Evolutionary conservation across 2,113 vertebrate genomes (phyloP), one percentile per base, ranked within the genome.

Genomic region (Hemibagrus wyckioides): DNA sequence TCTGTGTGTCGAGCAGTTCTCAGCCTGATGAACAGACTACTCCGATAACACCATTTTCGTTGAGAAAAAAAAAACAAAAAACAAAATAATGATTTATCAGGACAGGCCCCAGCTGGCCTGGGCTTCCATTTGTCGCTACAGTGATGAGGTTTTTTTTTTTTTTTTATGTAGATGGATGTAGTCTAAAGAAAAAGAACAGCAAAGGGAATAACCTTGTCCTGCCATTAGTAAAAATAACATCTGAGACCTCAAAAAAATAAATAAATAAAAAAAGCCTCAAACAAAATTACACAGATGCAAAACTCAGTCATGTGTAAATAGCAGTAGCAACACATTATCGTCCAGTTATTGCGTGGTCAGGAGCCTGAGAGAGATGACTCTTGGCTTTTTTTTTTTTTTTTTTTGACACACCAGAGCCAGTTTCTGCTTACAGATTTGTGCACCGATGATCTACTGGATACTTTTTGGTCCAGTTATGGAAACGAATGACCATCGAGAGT

Each of bases 1-100:
- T 94, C 93, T 94, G 94, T 90, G 88, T 90, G 88, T 92, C 90
- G 89, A 89, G 86, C 91, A 93, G 90, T 48, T 48, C 77, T 71
- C 77, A 84, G 39, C 39, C 82, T 75, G 79, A 50, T 33, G 82
- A 77, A 77, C 82, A 87, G 82, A 87, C 84, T 52, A 77, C 10
- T 57, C 80, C 36, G 67, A 67, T 83, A 85, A 86, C 85, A 82
- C 77, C 77, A 65, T 52, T 59, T 84, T 89, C 52, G 76, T 54
- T 56, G 76, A 17, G 82, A 44, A 15, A 69, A 5, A 41, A 69
- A 71, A 65, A 41, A 41, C 48, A 77, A 59, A 2, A 59, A 2
- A 50, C 44, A n/a, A 61, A 56, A 61, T 6, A 33, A 50, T 2
- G 54, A 76, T 84, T 81, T 48, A 41, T 52, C 23, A 75, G 80